Percentiles rank a stretch among this genome's conserved stretches.
These are phyloP conservation scores for Cheilosia urbana DNA, from an alignment of 2,888 invertebrate species.

Conservation along the genomic window DNA sequence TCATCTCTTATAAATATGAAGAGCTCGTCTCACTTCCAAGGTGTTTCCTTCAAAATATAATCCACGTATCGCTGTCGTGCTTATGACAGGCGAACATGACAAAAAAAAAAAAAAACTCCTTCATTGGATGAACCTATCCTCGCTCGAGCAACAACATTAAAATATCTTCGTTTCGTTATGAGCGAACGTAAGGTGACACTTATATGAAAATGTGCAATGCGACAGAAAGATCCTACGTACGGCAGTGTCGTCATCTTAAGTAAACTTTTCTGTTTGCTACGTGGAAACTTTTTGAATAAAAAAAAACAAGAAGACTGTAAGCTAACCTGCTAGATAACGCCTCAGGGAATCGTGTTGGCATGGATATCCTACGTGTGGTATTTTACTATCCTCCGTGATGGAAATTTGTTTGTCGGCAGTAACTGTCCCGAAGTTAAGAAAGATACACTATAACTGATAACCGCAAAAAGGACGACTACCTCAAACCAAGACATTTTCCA, in stretches of 20 bases:
- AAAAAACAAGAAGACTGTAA: not conserved
- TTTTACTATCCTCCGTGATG: no score
- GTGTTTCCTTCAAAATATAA: constrained; percentile 25
- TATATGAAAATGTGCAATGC: constrained; percentile 34
- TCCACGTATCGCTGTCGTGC: constrained; percentile 35
- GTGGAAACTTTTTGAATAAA: constrained; percentile 19
- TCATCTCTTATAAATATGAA: constrained; percentile 12
- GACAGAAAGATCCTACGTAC: constrained; percentile 5
- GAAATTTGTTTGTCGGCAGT: no score
- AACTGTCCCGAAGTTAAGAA: no score
- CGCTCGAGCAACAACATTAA: constrained; percentile 6
- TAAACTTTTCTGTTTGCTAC: constrained; percentile 40
- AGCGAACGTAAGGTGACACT: constrained; percentile 38
- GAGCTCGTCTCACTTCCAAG: constrained; percentile 16
- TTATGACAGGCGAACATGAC: constrained; percentile 49
- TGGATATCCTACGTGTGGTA: not conserved
- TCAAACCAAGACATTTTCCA: not conserved
- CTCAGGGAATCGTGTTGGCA: no score
- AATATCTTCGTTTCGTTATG: constrained; percentile 2
- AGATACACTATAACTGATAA: no score
- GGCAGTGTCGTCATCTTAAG: constrained; percentile 15
- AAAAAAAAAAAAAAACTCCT: not conserved
- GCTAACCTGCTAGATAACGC: not conserved
- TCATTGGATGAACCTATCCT: constrained; percentile 11
- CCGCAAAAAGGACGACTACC: not conserved